Evolutionary conservation across 2,113 vertebrate genomes (phyloP).

Genomic region (Microtus ochrogaster): DNA sequence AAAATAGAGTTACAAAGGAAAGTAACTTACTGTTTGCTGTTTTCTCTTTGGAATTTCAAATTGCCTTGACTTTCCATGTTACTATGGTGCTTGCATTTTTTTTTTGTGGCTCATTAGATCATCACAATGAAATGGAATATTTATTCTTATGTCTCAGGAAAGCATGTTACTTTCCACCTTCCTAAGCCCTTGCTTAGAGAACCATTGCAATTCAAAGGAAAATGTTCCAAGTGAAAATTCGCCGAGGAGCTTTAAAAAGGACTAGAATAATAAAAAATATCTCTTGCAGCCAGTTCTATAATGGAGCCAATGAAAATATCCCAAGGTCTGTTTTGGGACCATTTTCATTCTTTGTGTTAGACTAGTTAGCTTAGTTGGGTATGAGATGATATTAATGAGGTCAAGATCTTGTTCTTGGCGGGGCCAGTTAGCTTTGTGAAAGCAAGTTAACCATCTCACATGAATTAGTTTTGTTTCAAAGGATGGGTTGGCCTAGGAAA

Average conservation of each 20-base stretch:
- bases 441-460: not conserved
- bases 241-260: constrained; percentile 20
- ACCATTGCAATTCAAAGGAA: not conserved
- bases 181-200: not conserved
- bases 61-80: not conserved
- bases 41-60: constrained; percentile 24
- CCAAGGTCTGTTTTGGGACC: not conserved
- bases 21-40: constrained; percentile 11
- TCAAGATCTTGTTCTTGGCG: not conserved
- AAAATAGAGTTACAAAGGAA: constrained; percentile 9
- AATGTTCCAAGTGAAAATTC: constrained; percentile 53
- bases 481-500: not conserved
- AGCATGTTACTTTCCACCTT: not conserved
- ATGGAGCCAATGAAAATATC: constrained; percentile 45
- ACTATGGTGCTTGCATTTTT: not conserved
- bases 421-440: not conserved
- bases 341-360: not conserved
- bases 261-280: constrained; percentile 41
- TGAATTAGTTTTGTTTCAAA: not conserved
- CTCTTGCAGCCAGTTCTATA: constrained; percentile 18
- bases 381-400: not conserved
- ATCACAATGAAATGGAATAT: not conserved
- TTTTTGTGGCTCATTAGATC: constrained; percentile 33
- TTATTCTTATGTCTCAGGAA: constrained; percentile 38
- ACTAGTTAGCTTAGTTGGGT: not conserved